Percentiles rank a stretch among this genome's conserved stretches.
These are phyloP conservation scores for Zygaena filipendulae DNA, from an alignment of 2,888 invertebrate genomes.

Conservation along the genomic window DNA sequence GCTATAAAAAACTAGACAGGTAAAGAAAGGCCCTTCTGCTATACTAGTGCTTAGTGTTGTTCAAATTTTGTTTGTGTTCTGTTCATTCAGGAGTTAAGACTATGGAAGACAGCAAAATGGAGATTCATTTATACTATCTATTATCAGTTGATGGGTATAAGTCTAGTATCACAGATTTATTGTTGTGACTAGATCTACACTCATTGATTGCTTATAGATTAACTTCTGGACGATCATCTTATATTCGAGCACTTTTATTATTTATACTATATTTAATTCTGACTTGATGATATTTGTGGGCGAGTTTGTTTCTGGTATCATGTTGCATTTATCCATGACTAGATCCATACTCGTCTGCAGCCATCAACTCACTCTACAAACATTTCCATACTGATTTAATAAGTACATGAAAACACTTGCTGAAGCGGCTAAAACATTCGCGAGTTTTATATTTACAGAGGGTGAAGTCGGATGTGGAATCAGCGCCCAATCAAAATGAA, in stretches of 20 bases:
- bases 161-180: slow-evolving; percentile 72
- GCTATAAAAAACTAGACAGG: too few species aligned
- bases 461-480: slow-evolving; percentile 32
- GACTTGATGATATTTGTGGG: slow-evolving; percentile 76
- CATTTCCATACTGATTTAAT: not conserved
- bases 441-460: slow-evolving; percentile 37
- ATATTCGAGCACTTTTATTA: too few species aligned
- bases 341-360: slow-evolving; percentile 92
- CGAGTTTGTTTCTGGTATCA: slow-evolving; percentile 86
- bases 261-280: too few species aligned
- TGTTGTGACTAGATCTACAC: slow-evolving; percentile 90
- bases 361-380: slow-evolving; percentile 59
- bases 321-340: slow-evolving; percentile 76
- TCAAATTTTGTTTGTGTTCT: too few species aligned
- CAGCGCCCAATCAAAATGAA: slow-evolving; percentile 25
- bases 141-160: slow-evolving; percentile 72
- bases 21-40: too few species aligned
- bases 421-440: too few species aligned
- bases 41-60: too few species aligned
- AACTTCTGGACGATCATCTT: too few species aligned
- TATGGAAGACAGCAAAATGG: too few species aligned
- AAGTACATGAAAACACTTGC: too few species aligned
- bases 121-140: slow-evolving; percentile 20
- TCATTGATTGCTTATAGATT: slow-evolving; percentile 76
- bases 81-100: too few species aligned